Base-by-base conservation (phyloP, 1,140 invertebrate genomes). In the Brachionus calyciflorus region DNA sequence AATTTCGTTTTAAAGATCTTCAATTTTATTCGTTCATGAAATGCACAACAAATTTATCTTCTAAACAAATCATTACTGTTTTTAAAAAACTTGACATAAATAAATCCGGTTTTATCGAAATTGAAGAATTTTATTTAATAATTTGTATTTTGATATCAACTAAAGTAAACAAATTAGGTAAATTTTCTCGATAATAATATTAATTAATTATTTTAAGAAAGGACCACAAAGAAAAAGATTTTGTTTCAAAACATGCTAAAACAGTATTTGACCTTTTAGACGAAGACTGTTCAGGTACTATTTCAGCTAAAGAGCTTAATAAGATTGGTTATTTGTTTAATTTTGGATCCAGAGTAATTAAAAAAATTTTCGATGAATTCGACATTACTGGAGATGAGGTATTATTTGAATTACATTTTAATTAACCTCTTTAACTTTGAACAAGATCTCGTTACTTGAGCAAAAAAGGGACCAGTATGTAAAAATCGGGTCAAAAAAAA, bases 191-290 rank as follows among this genome's bases (percentile, higher is more conserved):
- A n/a, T n/a, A 26, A n/a, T 37, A 33, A 73, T 33, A 73, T 2
- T 30, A 33, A 9, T 17, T 37, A 57, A 24, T 21, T 33, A 0
- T 53, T 2, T 40, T 40, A 19, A 14, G 30, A 5, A 65, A 82
- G 81, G 81, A 82, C 68, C 57, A 77, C 9, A 77, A 79, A 24
- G 82, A 83, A 55, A 83, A 83, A 77, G 80, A 83, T 70, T 83
- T 83, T 49, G 83, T 83, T 37, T 81, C 80, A 60, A 77, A 81
- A 3, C 82, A 83, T 69, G 80, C 81, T 14, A 78, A 78, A 46
- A 82, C 80, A 41, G 81, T 82, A n/a, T 83, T 83, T 75, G 79
- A 81, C 26, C 63, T 83, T 28, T 76, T 83, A 63, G 82, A 83
- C 68, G 78, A 79, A 28, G 82, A 83, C 73, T 78, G 76, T 21